phyloP scores from a whole-genome alignment of 2,113 vertebrate species.

The Thinocorus orbignyianus region DNA sequence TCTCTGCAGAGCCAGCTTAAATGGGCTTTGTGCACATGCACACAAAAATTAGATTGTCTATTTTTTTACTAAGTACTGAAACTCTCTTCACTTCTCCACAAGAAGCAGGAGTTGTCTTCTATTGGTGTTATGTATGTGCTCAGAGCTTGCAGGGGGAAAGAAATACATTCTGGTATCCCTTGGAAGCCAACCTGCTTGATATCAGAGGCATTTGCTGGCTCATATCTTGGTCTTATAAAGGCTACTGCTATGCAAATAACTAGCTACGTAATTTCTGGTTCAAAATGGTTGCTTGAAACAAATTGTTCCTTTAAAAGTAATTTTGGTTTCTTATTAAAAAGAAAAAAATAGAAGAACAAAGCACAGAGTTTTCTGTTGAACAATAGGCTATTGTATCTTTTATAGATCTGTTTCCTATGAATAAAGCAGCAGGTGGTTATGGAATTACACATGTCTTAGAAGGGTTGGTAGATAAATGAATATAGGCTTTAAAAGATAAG shows the following conservation, averaged over 20 bases:
- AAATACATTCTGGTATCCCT: not conserved
- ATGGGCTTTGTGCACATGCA: not conserved
- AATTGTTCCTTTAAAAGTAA: conserved; percentile 40
- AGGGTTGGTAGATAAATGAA: conserved; percentile 5
- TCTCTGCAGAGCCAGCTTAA: not conserved
- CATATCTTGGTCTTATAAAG: not conserved
- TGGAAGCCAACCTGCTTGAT: not conserved
- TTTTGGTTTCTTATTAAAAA: conserved; percentile 41
- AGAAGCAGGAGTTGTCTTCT: not conserved
- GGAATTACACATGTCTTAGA: conserved; percentile 20
- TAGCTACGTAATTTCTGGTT: not conserved
- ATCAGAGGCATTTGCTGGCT: not conserved
- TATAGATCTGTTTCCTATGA: conserved; percentile 24
- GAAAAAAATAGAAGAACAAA: not conserved
- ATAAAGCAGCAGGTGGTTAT: conserved; percentile 52
- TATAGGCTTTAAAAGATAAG: not conserved
- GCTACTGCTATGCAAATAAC: not conserved
- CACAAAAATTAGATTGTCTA: not conserved
- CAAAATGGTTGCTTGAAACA: conserved; percentile 36
- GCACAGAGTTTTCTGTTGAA: not conserved
- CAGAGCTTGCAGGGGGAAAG: not conserved
- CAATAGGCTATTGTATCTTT: conserved; percentile 44
- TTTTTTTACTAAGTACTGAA: not conserved
- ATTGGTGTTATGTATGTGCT: not conserved
- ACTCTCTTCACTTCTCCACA: not conserved